Evolutionary conservation across 1,140 invertebrate species (phyloP).

Genomic region (Choristoneura fumiferana): DNA sequence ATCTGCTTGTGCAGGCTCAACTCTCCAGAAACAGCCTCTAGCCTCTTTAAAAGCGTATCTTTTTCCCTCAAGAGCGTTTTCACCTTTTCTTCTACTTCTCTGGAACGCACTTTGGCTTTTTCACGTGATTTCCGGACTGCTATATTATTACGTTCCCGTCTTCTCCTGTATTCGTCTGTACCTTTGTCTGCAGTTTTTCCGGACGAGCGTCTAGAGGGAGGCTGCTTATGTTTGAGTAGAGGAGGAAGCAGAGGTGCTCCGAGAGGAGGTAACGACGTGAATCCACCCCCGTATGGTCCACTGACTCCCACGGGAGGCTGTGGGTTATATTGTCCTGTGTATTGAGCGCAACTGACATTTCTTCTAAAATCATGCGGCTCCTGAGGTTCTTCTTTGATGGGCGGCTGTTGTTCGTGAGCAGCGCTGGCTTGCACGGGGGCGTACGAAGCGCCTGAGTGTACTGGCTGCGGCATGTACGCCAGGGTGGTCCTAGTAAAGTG

Average conservation of each 20-base stretch:
- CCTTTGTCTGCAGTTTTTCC: slow-evolving; percentile 92
- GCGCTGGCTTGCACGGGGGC: slow-evolving; percentile 80
- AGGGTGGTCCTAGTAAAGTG: slow-evolving; percentile 83
- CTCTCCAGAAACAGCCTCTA: slow-evolving; percentile 95
- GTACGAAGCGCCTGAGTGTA: slow-evolving; percentile 89
- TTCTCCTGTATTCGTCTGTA: slow-evolving; percentile 94
- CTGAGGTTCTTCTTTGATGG: slow-evolving; percentile 90
- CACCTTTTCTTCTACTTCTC: slow-evolving; percentile 96
- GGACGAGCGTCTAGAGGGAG: slow-evolving; percentile 58
- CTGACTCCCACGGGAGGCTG: slow-evolving; percentile 69
- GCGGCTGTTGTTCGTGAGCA: slow-evolving; percentile 79
- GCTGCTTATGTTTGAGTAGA: slow-evolving; percentile 82
- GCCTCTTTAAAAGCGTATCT: slow-evolving; percentile 93
- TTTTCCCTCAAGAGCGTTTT: slow-evolving; percentile 95
- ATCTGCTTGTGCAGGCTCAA: slow-evolving; percentile 88
- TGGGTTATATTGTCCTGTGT: slow-evolving; percentile 65
- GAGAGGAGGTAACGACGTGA: slow-evolving; percentile 74
- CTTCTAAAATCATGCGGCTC: slow-evolving; percentile 86
- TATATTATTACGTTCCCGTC: slow-evolving; percentile 97
- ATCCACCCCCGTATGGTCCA: slow-evolving; percentile 70
- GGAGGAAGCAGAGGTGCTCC: slow-evolving; percentile 81
- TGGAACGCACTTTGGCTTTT: slow-evolving; percentile 96
- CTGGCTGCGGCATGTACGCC: slow-evolving; percentile 94
- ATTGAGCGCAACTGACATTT: slow-evolving; percentile 66
- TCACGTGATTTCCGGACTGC: slow-evolving; percentile 97